Evolutionary conservation across 1,140 invertebrate genomes (phyloP).

Genomic region (Diprion similis): DNA sequence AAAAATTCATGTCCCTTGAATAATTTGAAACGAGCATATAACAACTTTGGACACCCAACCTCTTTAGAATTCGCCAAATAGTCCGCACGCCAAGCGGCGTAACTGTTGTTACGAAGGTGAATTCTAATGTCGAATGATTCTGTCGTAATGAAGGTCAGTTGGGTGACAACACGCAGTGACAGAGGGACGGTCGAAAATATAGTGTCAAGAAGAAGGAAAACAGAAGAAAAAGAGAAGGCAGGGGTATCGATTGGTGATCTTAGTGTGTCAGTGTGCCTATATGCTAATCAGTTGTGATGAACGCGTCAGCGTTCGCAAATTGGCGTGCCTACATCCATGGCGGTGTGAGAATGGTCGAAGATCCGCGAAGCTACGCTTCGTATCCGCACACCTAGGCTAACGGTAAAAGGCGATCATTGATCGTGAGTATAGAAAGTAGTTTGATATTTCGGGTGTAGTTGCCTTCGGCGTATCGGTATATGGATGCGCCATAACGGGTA

Average conservation of each 20-base stretch:
- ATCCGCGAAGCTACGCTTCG: neutral
- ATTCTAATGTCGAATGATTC: too few relatives aligned
- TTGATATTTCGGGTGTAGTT: conserved; percentile 35
- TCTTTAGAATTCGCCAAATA: too few relatives aligned
- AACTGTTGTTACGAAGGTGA: too few relatives aligned
- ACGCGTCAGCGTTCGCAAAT: conserved; percentile 23
- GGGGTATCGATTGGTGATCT: conserved; percentile 39
- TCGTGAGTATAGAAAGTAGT: conserved; percentile 45
- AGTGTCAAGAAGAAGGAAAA: too few relatives aligned
- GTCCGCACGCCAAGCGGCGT: too few relatives aligned
- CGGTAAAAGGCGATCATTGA: conserved; percentile 32
- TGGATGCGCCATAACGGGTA: neutral
- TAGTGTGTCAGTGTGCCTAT: conserved; percentile 60
- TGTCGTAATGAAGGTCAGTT: too few relatives aligned
- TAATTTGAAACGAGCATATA: too few relatives aligned
- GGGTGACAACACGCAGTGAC: too few relatives aligned
- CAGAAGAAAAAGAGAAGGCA: too few relatives aligned
- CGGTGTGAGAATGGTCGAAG: conserved; percentile 2
- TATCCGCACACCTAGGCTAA: conserved; percentile 28
- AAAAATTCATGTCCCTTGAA: too few relatives aligned
- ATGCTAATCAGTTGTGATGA: conserved; percentile 52
- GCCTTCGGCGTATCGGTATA: neutral
- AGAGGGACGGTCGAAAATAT: too few relatives aligned
- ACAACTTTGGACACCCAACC: too few relatives aligned
- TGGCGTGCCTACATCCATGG: conserved; percentile 17